Evolutionary conservation across 2,113 vertebrate genomes (phyloP), one percentile per base, ranked within the genome.

Genomic region (Phocoena phocoena): DNA sequence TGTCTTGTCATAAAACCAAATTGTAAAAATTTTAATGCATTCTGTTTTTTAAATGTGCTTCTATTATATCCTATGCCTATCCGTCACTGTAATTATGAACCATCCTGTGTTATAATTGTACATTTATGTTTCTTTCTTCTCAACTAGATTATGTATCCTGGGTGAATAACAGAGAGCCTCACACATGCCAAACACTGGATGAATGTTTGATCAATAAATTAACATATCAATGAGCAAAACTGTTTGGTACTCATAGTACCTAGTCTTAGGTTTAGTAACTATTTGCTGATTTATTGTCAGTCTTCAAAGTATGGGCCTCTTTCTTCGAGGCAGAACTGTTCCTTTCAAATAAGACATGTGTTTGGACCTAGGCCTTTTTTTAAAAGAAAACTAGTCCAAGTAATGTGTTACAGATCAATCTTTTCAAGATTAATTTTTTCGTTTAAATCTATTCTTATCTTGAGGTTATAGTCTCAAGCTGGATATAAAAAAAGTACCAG

Each of bases 301-400:
- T 11, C 63, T 80, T 68, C 41, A 93, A 91, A 44, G 4, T 25
- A 13, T 83, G 33, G 20, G 65, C 55, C 38, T 91, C 17, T 82
- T 60, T 87, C 86, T 84, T 58, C 71, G 55, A 95, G 26, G 21
- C 60, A 50, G 1, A 79, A 76, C 17, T 88, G 12, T 88, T 88
- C 20, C 53, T 95, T 97, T 90, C 31, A 95, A 95, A 87, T 93
- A 82, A 65, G 26, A 79, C 44, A 14, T 79, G 18, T 92, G 2
- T 76, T 95, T 83, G 38, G 21, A 93, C 77, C 33, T 71, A n/a
- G 25, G 53, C 26, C 82, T n/a, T 60, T 60, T 84, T 73, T 68
- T 5, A 38, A 73, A 71, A 58, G 5, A 79, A 88, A 85, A 85
- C 65, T 6, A 60, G 44, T 79, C 33, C 47, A 83, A 63, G 8